Evolutionary conservation across 1,140 invertebrate genomes (phyloP).

Genomic region (Cyrtorhinus lividipennis): DNA sequence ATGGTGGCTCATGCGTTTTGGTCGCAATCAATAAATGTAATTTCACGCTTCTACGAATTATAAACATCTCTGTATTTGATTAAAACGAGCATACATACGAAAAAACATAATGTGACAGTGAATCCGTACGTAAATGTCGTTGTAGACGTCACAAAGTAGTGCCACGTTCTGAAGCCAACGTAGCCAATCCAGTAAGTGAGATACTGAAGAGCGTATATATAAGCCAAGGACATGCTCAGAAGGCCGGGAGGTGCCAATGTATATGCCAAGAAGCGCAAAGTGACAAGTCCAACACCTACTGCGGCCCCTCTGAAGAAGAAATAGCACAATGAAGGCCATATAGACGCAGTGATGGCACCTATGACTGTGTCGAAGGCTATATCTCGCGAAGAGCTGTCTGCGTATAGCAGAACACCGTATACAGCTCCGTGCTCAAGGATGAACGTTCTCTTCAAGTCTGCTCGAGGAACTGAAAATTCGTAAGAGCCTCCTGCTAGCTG

Average conservation of each 20-base stretch:
- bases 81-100: neutral
- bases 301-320: neutral
- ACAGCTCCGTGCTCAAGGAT: neutral
- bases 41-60: neutral
- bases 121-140: neutral
- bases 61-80: neutral
- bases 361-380: neutral
- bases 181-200: neutral
- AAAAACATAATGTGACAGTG: neutral
- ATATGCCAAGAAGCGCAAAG: neutral
- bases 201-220: neutral
- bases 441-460: neutral
- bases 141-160: neutral
- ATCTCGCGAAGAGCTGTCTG: neutral
- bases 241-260: neutral
- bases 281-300: neutral
- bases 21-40: too few species aligned
- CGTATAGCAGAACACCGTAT: neutral
- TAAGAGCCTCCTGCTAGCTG: neutral
- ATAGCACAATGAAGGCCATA: neutral
- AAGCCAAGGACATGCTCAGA: neutral
- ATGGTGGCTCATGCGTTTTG: too few species aligned
- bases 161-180: neutral
- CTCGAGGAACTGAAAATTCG: neutral
- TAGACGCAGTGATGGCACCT: neutral